Evolutionary conservation across 2,797 vertebrate genomes (phyloP), one percentile per base, ranked within the genome.

Genomic region (Gymnothorax reevesii): DNA sequence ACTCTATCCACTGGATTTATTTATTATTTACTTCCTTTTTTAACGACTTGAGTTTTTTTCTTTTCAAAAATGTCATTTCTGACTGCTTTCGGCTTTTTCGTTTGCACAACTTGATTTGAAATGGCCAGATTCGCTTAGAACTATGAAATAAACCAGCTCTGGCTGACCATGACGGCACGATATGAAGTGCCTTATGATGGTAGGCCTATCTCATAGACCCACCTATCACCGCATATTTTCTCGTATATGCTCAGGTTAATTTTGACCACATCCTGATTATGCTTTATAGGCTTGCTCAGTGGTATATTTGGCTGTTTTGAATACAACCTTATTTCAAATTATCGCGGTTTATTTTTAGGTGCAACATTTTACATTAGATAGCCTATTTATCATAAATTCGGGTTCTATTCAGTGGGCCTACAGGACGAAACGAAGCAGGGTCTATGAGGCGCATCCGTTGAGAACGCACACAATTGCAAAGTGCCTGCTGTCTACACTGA

Each of bases 361-460:
- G 12, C 42, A 90, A 88, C 60, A 69, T 84, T 86, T 91, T 82
- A 90, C 79, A 80, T 66, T 80, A 3, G 20, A 0, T 66, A n/a
- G n/a, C n/a, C n/a, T n/a, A 73, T 84, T 88, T 83, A 88, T 57
- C 88, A 90, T 89, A 88, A 85, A 57, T 85, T 59, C 73, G 85
- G 79, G 87, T 84, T 86, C 88, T n/a, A 90, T 94, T 93, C 95
- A 93, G 92, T 89, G 55, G 17, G 49, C 15, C 59, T 69, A 89
- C 88, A 13, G 80, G 87, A 88, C 92, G 92, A 91, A 94, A 92
- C 92, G 93, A 86, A 69, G 83, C 84, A 84, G 87, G 91, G 91
- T 91, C 93, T 93, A 94, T 91, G 90, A 89, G 69, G 77, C 90
- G 89, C 89, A 87, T 86, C 86, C 85, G 90, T 91, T 87, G 86